Percentiles rank a stretch among this genome's conserved stretches.
Conservation (phyloP, 1,140 invertebrate species). For the Charaxes varanes region DNA sequence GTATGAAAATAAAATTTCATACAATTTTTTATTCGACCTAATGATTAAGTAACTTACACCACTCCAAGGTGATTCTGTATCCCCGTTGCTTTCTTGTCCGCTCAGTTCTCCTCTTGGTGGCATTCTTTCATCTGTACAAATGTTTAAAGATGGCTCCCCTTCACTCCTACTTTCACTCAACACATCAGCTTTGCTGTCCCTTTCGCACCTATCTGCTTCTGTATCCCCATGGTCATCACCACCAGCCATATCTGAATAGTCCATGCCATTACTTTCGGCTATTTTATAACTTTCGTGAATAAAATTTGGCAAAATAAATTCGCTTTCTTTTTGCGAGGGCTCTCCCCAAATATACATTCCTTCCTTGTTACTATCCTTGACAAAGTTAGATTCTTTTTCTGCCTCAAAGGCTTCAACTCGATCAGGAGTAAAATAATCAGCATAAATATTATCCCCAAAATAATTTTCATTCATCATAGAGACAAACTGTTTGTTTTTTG, state of each 20-base stretch:
- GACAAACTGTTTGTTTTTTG: conserved; percentile 62
- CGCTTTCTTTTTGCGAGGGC: conserved; percentile 55
- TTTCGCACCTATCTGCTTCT: conserved; percentile 36
- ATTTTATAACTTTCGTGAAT: conserved; percentile 66
- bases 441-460: conserved; percentile 65
- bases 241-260: conserved; percentile 43
- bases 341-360: conserved; percentile 59
- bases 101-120: conserved; percentile 87
- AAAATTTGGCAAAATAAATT: conserved; percentile 65
- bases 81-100: conserved; percentile 87
- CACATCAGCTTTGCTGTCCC: conserved; percentile 65
- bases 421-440: conserved; percentile 62
- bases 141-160: conserved; percentile 79
- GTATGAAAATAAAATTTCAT: no score
- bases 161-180: conserved; percentile 75
- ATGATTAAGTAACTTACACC: conserved; percentile 44
- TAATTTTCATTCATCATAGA: conserved; percentile 69
- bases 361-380: conserved; percentile 46
- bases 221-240: conserved; percentile 25
- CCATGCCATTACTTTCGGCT: conserved; percentile 45
- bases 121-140: conserved; percentile 89
- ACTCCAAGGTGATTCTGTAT: conserved; percentile 80
- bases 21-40: no score
- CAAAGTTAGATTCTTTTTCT: conserved; percentile 37
- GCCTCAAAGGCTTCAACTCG: conserved; percentile 65